Conservation (phyloP, 2,113 vertebrate species). For the Cricetomys ansorgei region DNA sequence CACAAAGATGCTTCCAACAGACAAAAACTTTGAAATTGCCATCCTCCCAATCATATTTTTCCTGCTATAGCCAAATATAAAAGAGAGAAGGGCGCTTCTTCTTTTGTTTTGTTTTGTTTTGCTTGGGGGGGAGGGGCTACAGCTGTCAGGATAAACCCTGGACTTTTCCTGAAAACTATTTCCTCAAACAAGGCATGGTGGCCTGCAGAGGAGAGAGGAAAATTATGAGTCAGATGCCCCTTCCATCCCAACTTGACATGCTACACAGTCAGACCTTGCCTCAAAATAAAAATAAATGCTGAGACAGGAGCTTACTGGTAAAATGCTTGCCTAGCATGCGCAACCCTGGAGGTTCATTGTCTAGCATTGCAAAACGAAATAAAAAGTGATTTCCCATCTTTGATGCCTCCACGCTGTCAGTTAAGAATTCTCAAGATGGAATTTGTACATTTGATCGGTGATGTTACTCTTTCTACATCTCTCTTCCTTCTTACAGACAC, state of each 20-base stretch:
- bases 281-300: neutral
- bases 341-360: neutral
- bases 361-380: neutral
- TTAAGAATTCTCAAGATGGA: neutral
- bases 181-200: neutral
- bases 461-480: neutral
- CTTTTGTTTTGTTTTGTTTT: too few species aligned
- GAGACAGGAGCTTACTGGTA: neutral
- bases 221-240: neutral
- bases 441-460: neutral
- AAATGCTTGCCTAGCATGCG: neutral
- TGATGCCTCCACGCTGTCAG: fast-evolving
- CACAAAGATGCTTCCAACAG: neutral
- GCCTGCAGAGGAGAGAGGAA: neutral
- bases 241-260: too few species aligned
- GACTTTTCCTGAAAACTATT: neutral
- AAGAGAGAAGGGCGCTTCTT: too few species aligned
- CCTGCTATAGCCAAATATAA: neutral
- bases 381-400: neutral
- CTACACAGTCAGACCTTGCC: neutral
- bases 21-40: neutral
- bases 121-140: too few species aligned
- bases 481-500: neutral
- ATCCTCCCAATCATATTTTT: neutral
- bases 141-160: neutral